A percentile compares a stretch with the other conserved stretches of the same genome.
Conservation (phyloP, 2,888 invertebrate genomes). For the Amaurobius ferox region DNA sequence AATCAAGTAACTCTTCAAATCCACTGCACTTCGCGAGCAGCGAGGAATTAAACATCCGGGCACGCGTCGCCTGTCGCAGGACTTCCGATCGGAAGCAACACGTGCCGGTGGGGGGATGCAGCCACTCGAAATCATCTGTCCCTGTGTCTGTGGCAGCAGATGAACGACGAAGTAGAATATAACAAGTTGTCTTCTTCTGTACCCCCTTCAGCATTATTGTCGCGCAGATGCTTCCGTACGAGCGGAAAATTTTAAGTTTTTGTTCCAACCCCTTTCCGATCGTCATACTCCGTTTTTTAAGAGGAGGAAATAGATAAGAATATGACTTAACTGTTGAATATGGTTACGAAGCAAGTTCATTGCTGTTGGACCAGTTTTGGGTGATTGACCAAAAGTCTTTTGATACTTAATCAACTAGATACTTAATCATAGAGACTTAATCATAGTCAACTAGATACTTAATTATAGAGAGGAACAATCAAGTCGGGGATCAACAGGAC, state of each 20-base stretch:
- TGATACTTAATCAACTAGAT: too few relatives aligned
- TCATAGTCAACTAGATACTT: too few relatives aligned
- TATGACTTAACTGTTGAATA: too few relatives aligned
- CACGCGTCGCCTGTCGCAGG: conserved; percentile 4
- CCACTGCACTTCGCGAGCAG: not conserved
- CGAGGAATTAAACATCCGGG: not conserved
- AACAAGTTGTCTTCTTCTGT: not conserved
- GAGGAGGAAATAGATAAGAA: too few relatives aligned
- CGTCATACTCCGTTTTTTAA: too few relatives aligned
- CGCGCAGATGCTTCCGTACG: conserved; percentile 54
- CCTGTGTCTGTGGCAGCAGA: conserved; percentile 5
- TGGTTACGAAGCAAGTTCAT: too few relatives aligned
- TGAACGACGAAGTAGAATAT: conserved; percentile 6
- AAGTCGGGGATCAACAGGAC: too few relatives aligned
- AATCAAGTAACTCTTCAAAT: not conserved
- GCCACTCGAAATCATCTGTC: not conserved
- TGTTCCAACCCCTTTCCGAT: conserved; percentile 10
- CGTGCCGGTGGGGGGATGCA: not conserved
- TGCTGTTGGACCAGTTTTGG: too few relatives aligned
- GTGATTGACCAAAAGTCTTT: too few relatives aligned
- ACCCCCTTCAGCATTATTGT: conserved; percentile 53
- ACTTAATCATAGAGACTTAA: too few relatives aligned
- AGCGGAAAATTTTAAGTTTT: conserved; percentile 39
- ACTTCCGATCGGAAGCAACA: conserved; percentile 10
- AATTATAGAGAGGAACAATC: too few relatives aligned